A percentile compares a stretch with the other conserved stretches of the same genome.
phyloP scores from a whole-genome alignment of 2,888 invertebrate species.

The Cephus rjabovi region DNA sequence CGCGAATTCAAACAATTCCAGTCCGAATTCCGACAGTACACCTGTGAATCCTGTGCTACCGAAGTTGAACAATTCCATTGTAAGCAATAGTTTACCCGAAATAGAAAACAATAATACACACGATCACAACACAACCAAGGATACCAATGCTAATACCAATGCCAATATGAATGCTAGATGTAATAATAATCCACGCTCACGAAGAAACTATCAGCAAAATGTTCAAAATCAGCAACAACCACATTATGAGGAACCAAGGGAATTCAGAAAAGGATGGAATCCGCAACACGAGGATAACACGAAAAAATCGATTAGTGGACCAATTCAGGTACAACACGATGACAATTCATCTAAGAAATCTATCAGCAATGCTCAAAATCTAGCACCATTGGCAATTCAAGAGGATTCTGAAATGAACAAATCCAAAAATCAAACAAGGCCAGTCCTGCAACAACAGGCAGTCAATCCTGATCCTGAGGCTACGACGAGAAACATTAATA shows the following conservation, averaged over 20 bases:
- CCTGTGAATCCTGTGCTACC: conserved; percentile 32
- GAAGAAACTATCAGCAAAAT: conserved; percentile 46
- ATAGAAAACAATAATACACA: conserved; percentile 38
- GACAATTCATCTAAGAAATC: conserved; percentile 11
- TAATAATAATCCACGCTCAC: conserved; percentile 45
- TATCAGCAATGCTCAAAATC: conserved; percentile 24
- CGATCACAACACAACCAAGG: conserved; percentile 39
- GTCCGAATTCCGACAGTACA: conserved; percentile 38
- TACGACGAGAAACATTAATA: background rate
- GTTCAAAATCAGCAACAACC: conserved; percentile 23
- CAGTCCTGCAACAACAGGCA: background rate
- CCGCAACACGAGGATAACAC: conserved; percentile 13
- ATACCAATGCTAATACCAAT: conserved; percentile 39
- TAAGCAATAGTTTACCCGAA: conserved; percentile 32
- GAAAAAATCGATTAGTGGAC: conserved; percentile 7
- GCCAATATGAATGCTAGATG: background rate
- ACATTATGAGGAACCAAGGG: conserved; percentile 25
- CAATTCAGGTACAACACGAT: conserved; percentile 7
- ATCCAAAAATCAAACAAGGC: conserved; percentile 3
- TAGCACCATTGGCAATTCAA: conserved; percentile 21
- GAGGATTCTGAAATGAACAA: conserved; percentile 34
- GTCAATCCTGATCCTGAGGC: conserved; percentile 7
- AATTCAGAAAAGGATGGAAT: conserved; percentile 13
- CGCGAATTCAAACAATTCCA: conserved; percentile 38
- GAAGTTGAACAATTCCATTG: conserved; percentile 38